A percentile compares a stretch with the other conserved stretches of the same genome.
Evolutionary conservation across 1,140 invertebrate genomes (phyloP).

Genomic region (Whitmania pigra): DNA sequence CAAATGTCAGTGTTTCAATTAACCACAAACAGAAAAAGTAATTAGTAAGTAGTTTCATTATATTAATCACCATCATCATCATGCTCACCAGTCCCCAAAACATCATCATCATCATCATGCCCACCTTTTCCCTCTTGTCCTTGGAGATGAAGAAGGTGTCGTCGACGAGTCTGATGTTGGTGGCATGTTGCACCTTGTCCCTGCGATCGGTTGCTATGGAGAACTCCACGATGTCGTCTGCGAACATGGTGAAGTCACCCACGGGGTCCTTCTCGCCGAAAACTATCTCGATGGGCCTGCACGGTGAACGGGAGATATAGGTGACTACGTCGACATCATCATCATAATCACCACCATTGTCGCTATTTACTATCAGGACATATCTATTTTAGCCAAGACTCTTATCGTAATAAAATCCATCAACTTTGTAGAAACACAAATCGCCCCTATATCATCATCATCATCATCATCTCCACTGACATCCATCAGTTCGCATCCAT

Average conservation of each 20-base stretch:
- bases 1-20: too few species aligned
- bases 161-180: conserved; percentile 74
- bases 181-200: conserved; percentile 81
- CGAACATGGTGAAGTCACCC: conserved; percentile 77
- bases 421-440: too few species aligned
- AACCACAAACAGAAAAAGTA: too few species aligned
- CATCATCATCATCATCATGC: conserved; percentile 4
- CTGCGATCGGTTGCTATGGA: conserved; percentile 83
- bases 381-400: too few species aligned
- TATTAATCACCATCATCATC: neutral
- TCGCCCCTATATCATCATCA: too few species aligned
- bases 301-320: neutral
- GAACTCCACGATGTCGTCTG: conserved; percentile 60
- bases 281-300: conserved; percentile 60
- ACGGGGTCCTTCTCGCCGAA: conserved; percentile 91
- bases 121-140: conserved; percentile 61
- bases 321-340: neutral
- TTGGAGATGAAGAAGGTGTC: conserved; percentile 81
- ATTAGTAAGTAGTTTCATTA: too few species aligned
- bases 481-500: neutral
- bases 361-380: too few species aligned
- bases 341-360: neutral
- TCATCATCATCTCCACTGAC: too few species aligned
- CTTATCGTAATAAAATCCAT: too few species aligned
- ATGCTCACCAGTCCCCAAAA: too few species aligned